Conservation (phyloP, 2,888 invertebrate species). For the Pterobdella sp. region DNA sequence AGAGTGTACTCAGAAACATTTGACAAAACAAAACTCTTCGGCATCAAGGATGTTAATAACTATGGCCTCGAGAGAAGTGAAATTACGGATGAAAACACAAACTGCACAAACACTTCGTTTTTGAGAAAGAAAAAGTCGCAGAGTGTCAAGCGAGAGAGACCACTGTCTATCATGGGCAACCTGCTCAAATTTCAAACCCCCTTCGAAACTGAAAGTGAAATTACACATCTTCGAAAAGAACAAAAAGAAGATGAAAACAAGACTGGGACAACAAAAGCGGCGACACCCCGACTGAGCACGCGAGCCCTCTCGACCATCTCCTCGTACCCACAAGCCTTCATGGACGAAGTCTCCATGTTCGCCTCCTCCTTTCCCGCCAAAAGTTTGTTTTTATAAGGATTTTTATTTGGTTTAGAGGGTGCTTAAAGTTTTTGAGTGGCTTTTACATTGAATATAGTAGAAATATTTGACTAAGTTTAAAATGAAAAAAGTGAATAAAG, state of each 20-base stretch:
- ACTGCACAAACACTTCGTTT: not conserved
- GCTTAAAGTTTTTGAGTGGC: too few relatives aligned
- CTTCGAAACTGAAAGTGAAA: not conserved
- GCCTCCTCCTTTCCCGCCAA: conserved; percentile 8
- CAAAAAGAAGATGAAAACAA: too few relatives aligned
- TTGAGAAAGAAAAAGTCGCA: conserved; percentile 7
- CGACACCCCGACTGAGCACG: not conserved
- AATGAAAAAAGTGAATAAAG: too few relatives aligned
- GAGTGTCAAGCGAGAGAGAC: conserved; percentile 13
- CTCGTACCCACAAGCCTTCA: not conserved
- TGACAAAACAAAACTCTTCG: not conserved
- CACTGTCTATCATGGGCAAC: conserved; percentile 21
- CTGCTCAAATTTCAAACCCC: conserved; percentile 9
- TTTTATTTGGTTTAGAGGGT: too few relatives aligned
- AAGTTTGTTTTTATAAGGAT: too few relatives aligned
- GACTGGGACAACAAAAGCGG: not conserved
- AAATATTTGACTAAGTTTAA: too few relatives aligned
- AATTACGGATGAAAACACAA: not conserved
- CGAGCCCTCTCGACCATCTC: not conserved
- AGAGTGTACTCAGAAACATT: not conserved
- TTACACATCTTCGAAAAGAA: too few relatives aligned
- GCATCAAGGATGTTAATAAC: not conserved
- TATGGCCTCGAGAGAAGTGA: not conserved
- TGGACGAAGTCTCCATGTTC: conserved; percentile 4
- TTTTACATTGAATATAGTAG: too few relatives aligned